phyloP scores from a whole-genome alignment of 2,113 vertebrate genomes.

The Tyrannus savana region DNA sequence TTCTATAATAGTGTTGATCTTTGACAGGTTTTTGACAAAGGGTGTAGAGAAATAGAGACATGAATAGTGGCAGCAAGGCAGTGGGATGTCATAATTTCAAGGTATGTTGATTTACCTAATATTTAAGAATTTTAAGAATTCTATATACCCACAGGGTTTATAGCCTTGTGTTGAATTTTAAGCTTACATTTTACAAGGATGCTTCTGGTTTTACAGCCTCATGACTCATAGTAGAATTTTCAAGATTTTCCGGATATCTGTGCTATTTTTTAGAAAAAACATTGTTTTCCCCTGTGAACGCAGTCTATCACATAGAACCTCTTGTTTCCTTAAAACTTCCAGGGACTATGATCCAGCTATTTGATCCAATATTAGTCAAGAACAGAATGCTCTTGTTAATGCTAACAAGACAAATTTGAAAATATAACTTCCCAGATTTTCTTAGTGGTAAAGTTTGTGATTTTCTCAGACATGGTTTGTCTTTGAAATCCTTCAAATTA shows the following conservation, averaged over 20 bases:
- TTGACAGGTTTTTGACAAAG: not conserved
- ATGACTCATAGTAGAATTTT: not conserved
- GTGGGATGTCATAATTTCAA: not conserved
- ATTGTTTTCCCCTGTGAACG: not conserved
- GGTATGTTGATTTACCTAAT: not conserved
- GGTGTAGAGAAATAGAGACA: not conserved
- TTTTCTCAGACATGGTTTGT: not conserved
- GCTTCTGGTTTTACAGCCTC: not conserved
- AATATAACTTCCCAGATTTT: not conserved
- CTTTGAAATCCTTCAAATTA: not conserved
- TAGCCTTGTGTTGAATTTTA: not conserved
- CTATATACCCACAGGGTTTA: not conserved
- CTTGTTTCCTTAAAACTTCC: not conserved
- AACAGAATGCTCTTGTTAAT: not conserved
- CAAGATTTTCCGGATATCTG: not conserved
- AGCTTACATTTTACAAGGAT: not conserved
- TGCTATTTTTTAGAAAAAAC: not conserved
- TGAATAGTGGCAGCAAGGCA: not conserved
- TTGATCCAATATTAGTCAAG: not conserved
- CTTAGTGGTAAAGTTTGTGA: not conserved
- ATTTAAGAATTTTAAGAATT: not conserved
- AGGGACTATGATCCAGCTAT: not conserved
- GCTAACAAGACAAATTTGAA: not conserved
- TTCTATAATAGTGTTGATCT: not conserved
- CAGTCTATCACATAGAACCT: not conserved